A percentile compares a stretch with the other conserved stretches of the same genome.
Evolutionary conservation across 2,113 vertebrate species (phyloP).

Genomic region (Antechinus flavipes): DNA sequence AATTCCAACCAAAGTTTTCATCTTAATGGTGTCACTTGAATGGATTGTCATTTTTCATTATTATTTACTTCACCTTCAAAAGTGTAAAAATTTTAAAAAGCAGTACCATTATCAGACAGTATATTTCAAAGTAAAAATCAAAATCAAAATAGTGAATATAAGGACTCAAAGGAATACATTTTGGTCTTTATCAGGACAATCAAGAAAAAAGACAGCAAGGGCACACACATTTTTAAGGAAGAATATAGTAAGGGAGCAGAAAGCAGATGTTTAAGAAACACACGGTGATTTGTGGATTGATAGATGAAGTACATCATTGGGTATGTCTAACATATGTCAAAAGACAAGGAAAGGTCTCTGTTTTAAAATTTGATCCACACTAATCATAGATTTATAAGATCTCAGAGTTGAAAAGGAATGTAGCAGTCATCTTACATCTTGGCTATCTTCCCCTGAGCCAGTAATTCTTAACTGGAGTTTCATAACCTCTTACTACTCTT

Average conservation of each 20-base stretch:
- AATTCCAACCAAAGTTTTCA: not conserved
- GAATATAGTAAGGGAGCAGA: not conserved
- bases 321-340: not conserved
- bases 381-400: not conserved
- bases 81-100: not conserved
- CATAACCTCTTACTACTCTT: not conserved
- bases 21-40: not conserved
- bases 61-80: not conserved
- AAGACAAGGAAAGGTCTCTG: not conserved
- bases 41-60: not conserved
- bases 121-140: not conserved
- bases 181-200: not conserved
- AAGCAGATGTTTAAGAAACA: not conserved
- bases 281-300: not conserved
- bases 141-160: not conserved
- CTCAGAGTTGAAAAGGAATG: not conserved
- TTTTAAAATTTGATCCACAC: not conserved
- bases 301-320: not conserved
- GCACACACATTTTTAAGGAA: not conserved
- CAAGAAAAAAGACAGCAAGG: not conserved
- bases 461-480: not conserved
- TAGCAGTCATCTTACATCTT: not conserved
- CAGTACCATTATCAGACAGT: not conserved
- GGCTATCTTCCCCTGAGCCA: not conserved
- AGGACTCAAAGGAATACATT: not conserved